phyloP scores from a whole-genome alignment of 1,140 invertebrate species.

The Drosophila auraria region DNA sequence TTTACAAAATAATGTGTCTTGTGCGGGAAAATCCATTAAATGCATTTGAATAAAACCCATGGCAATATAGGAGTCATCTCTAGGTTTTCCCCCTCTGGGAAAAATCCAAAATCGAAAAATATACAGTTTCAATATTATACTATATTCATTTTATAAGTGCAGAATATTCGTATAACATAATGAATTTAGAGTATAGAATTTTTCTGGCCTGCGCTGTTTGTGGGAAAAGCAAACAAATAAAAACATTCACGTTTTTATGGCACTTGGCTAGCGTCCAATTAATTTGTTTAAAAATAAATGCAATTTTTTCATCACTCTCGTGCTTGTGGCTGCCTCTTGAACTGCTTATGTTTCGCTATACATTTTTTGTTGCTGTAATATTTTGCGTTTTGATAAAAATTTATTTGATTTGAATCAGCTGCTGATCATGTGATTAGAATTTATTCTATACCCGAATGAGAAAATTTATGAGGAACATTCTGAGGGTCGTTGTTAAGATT shows the following conservation, averaged over 20 bases:
- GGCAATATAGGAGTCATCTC: conserved; percentile 2
- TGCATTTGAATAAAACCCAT: conserved; percentile 42
- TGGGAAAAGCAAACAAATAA: conserved; percentile 49
- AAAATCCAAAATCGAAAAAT: neutral
- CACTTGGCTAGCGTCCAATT: conserved; percentile 69
- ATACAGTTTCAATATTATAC: conserved; percentile 13
- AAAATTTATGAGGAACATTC: conserved; percentile 9
- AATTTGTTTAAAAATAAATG: conserved; percentile 80
- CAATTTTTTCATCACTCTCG: conserved; percentile 48
- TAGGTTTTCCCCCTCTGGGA: neutral
- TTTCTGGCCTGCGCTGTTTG: conserved; percentile 4
- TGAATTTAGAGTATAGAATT: conserved; percentile 12
- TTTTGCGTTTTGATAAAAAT: conserved; percentile 56
- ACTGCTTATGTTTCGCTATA: conserved; percentile 30
- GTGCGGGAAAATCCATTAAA: conserved; percentile 22
- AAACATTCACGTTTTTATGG: conserved; percentile 80
- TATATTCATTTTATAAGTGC: conserved; percentile 26
- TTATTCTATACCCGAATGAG: neutral
- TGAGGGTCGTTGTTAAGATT: neutral
- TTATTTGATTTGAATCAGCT: conserved; percentile 35
- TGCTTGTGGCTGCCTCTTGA: conserved; percentile 14
- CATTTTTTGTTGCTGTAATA: conserved; percentile 16
- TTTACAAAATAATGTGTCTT: conserved; percentile 36
- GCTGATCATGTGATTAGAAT: conserved; percentile 35
- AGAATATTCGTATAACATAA: conserved; percentile 23